Evolutionary conservation across 2,888 invertebrate genomes (phyloP).

Genomic region (Pristionchus exspectatus): DNA sequence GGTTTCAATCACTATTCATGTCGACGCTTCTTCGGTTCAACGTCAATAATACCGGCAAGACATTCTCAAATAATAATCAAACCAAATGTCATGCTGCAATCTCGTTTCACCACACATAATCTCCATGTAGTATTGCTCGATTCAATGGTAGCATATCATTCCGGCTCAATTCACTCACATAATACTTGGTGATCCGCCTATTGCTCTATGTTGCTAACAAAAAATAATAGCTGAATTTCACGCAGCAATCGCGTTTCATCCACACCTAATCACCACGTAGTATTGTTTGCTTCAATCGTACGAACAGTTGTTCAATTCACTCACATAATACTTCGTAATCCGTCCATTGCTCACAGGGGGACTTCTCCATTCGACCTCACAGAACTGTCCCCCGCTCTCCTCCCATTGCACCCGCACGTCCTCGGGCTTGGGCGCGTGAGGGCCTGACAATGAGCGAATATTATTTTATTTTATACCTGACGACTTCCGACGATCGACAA

Average conservation of each 20-base stretch:
- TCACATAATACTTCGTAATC: slow-evolving; percentile 72
- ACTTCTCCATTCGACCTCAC: slow-evolving; percentile 77
- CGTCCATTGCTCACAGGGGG: slow-evolving; percentile 72
- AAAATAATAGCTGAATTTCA: no score
- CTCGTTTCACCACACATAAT: not conserved
- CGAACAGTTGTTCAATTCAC: not conserved
- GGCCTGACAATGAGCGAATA: slow-evolving; percentile 63
- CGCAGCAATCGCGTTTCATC: not conserved
- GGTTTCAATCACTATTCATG: not conserved
- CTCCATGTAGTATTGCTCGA: not conserved
- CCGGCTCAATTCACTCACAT: slow-evolving; percentile 59
- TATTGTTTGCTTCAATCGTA: not conserved
- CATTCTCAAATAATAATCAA: not conserved
- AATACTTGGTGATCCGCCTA: not conserved
- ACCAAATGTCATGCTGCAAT: not conserved
- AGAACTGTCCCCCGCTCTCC: slow-evolving; percentile 61
- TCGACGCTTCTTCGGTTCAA: not conserved
- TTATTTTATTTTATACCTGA: not conserved
- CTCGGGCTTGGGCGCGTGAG: slow-evolving; percentile 71
- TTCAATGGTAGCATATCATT: not conserved
- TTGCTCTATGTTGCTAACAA: no score
- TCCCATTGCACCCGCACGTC: slow-evolving; percentile 69
- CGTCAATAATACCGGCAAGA: not conserved
- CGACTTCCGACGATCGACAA: not conserved
- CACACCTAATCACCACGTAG: not conserved